phyloP scores from a whole-genome alignment of 2,888 invertebrate species.

The Nomada lathburiana region DNA sequence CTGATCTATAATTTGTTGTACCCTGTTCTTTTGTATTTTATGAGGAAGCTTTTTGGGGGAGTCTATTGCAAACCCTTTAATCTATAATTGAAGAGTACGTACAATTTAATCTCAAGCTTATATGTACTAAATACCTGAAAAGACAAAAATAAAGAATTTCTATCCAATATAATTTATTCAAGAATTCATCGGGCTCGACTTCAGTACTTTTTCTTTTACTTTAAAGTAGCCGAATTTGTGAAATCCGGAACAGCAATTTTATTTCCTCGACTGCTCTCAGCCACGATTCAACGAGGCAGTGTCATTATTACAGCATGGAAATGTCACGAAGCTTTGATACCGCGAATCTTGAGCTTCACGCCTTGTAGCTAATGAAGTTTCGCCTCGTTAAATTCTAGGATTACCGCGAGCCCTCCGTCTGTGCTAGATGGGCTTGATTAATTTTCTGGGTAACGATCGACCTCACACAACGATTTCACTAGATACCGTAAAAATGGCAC shows the following conservation, averaged over 20 bases:
- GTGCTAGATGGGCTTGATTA: slow-evolving; percentile 65
- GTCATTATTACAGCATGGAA: slow-evolving; percentile 32
- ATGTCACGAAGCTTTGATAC: slow-evolving; percentile 13
- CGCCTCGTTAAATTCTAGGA: slow-evolving; percentile 71
- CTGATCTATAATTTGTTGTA: too few species aligned
- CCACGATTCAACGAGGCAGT: slow-evolving; percentile 18
- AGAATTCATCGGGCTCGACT: not conserved
- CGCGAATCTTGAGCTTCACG: slow-evolving; percentile 59
- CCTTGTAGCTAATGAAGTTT: slow-evolving; percentile 74
- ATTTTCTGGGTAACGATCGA: slow-evolving; percentile 68
- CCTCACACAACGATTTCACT: slow-evolving; percentile 51
- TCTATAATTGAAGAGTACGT: too few species aligned
- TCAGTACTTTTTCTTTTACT: not conserved
- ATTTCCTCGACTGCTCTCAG: not conserved
- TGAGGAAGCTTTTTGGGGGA: too few species aligned
- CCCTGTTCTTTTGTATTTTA: too few species aligned
- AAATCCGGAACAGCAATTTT: not conserved
- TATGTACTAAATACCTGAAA: too few species aligned
- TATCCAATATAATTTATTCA: not conserved
- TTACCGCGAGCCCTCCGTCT: slow-evolving; percentile 53
- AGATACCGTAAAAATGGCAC: slow-evolving; percentile 61
- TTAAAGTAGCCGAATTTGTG: not conserved
- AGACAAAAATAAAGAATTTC: too few species aligned
- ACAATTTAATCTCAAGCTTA: too few species aligned
- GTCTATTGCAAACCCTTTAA: too few species aligned